A percentile compares a stretch with the other conserved stretches of the same genome.
These are phyloP conservation scores for Acrossocheilus wenchowensis DNA, from an alignment of 2,797 vertebrate species.

Conservation along the genomic window DNA sequence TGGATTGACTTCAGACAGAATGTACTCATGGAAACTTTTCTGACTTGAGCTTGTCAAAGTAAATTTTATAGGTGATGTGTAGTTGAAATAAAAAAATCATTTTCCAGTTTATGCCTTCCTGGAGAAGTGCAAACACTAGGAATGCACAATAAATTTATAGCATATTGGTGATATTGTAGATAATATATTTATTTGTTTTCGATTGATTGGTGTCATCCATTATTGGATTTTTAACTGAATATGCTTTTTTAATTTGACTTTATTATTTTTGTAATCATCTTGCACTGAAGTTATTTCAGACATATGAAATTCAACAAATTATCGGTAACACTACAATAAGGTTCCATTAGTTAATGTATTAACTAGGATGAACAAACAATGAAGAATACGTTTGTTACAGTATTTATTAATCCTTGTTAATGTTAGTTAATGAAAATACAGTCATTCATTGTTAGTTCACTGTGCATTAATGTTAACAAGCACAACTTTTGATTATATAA, in stretches of 20 bases:
- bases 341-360: too few species aligned
- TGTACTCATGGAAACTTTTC: slow-evolving; percentile 15
- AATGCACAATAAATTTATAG: background rate
- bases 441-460: too few species aligned
- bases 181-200: background rate
- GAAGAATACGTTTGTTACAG: too few species aligned
- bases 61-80: background rate
- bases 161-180: background rate
- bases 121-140: background rate
- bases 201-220: background rate
- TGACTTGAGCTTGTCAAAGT: slow-evolving; percentile 5
- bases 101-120: background rate
- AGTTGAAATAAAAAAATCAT: background rate
- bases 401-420: too few species aligned
- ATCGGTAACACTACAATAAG: too few species aligned
- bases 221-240: background rate
- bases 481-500: background rate
- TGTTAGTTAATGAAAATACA: too few species aligned
- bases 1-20: slow-evolving; percentile 14
- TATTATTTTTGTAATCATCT: background rate
- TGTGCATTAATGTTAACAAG: background rate
- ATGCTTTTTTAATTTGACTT: background rate
- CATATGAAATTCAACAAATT: too few species aligned
- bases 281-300: background rate
- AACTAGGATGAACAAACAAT: too few species aligned